These are phyloP conservation scores for Bhutanitis thaidina DNA, from an alignment of 2,888 invertebrate species.

Conservation along the genomic window DNA sequence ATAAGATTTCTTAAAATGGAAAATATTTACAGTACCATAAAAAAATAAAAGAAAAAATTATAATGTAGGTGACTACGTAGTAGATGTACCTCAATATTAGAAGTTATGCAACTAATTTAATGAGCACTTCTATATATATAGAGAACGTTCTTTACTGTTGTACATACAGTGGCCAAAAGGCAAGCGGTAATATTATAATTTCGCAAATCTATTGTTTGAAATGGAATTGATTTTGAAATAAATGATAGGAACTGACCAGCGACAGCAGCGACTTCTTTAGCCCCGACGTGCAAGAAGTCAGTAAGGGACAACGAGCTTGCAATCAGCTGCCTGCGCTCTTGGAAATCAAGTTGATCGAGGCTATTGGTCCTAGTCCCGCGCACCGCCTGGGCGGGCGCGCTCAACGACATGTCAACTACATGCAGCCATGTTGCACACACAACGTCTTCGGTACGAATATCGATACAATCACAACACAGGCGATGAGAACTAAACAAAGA, in stretches of 20 bases:
- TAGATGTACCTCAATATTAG: too few species aligned
- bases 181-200: conserved; percentile 40
- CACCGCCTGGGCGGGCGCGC: conserved; percentile 76
- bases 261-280: conserved; percentile 77
- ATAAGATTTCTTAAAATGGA: too few species aligned
- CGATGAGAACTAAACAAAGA: conserved; percentile 60
- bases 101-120: too few species aligned
- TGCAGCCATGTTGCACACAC: conserved; percentile 59
- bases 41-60: too few species aligned
- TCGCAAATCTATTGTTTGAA: conserved; percentile 67
- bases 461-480: conserved; percentile 42
- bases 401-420: conserved; percentile 78
- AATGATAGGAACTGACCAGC: conserved; percentile 58
- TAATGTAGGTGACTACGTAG: too few species aligned
- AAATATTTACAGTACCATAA: too few species aligned
- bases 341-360: conserved; percentile 93
- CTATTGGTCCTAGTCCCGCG: conserved; percentile 86
- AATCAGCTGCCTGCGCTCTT: conserved; percentile 93
- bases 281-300: conserved; percentile 89
- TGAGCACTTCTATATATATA: background rate
- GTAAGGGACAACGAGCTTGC: conserved; percentile 92
- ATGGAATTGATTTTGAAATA: conserved; percentile 41
- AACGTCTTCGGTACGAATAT: conserved; percentile 51
- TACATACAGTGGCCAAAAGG: conserved; percentile 10
- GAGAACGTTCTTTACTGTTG: conserved; percentile 4